Base-by-base conservation (phyloP, 2,888 invertebrate genomes). In the Alcis repandata region DNA sequence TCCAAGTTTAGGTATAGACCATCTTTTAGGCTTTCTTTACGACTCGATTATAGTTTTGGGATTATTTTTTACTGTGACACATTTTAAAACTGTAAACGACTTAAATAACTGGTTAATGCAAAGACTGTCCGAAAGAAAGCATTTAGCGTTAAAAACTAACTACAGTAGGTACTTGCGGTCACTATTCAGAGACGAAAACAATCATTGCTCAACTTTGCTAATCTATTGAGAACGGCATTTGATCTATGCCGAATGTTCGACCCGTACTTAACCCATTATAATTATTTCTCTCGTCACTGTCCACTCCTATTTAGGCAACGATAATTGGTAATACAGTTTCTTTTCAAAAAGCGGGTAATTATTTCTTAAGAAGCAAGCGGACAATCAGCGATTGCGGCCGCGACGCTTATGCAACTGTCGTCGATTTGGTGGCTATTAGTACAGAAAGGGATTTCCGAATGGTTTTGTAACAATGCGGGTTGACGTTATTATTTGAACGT, bases 381-480 rank as follows among this genome's bases (percentile, higher is more conserved):
- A 69, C 71, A 68, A 67, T 61, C 69, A 68, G 71, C 72, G 72
- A 74, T 83, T 79, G 71, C 76, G 73, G 70, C 76, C 76, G 59
- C 52, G 41, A 51, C 51, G 17, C 70, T 82, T 82, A 69, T 70
- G 67, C 72, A 80, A 67, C 52, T 67, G 59, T 68, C 69, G 77
- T 78, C 82, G 83, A 87, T 87, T 85, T 80, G 78, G 73, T 70
- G 73, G 80, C 81, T 84, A 86, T 86, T 85, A 86, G 82, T 82
- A 72, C 77, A 77, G 75, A 77, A 80, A 79, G 79, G 82, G 79
- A 68, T 81, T 80, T 76, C 77, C 73, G 73, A 70, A 74, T 76
- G 78, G 80, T 78, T 82, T 83, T 77, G 67, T 57, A 68, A 72
- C 62, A 64, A 59, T 51, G 48, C 8, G 19, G 20, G 15, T 36